Base-by-base conservation (phyloP, 2,888 invertebrate genomes). In the Erannis defoliaria region DNA sequence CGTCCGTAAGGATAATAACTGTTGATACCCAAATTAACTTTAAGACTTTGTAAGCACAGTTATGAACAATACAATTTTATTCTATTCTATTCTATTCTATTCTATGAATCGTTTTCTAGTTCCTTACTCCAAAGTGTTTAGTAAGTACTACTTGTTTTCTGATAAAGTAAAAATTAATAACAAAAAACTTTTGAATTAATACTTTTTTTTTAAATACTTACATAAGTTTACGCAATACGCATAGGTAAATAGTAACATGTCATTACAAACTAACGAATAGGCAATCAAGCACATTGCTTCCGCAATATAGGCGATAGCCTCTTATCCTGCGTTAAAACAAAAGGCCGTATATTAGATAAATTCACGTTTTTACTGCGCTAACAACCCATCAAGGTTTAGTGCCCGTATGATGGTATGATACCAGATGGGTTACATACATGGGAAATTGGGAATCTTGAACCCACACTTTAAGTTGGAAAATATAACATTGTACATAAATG, bases 371-470 rank as follows among this genome's bases (percentile, higher is more conserved):
- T 33, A 59, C 49, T 4, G 12, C 29, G 10, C 14, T 60, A 60
- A 60, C 37, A 48, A 60, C 42, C 54, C 54, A 53, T 59, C 37
- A 35, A 14, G 37, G 18, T 35, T 43, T 55, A 51, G 45, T 4
- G 35, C 55, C 56, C 56, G 62, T 57, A 62, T 62, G 8, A 48
- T 49, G 42, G 37, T 35, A 21, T 10, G 60, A 67, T 70, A 68
- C 5, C 46, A 35, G 23, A 43, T 14, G 54, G 56, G 62, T 6
- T 5, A 1, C 37, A 3, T 42, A n/a, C n/a, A 21, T 23, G 42
- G n/a, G 42, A 21, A 42, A 18, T 12, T 38, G 38, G n/a, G n/a
- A n/a, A n/a, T n/a, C n/a, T n/a, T n/a, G n/a, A n/a, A n/a, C n/a
- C n/a, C n/a, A n/a, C n/a, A n/a, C n/a, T n/a, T n/a, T n/a, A n/a